Base-by-base conservation (phyloP, 2,888 invertebrate species). In the Rotaria magnacalcarata region DNA sequence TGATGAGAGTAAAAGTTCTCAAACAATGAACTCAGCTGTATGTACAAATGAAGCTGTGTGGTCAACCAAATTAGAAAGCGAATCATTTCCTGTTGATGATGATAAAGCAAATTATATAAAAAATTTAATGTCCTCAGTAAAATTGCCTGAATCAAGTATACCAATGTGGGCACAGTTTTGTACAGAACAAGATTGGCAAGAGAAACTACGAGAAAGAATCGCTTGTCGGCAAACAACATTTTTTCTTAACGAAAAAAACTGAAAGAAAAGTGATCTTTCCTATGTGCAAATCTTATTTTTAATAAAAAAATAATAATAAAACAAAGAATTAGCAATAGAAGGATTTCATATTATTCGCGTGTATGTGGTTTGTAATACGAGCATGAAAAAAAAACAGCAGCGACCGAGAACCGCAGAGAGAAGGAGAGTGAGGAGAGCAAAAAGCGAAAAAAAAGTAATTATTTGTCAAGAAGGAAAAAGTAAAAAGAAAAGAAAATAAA, bases 21-120 rank as follows among this genome's bases (percentile, higher is more conserved):
- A 80, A 47, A 80, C 10, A 80, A 16, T 80, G 3, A 43, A 80
- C 34, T 41, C 47, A 47, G 2, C 43, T 3, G 0, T 47, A 47
- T 27, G 3, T n/a, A 27, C 67, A 67, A 34, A 21, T n/a, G 47
- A 80, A 80, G 47, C 80, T 7, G 24, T 80, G 14, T 80, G 80
- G 80, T n/a, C 47, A 47, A n/a, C 24, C 0, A 80, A 80, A 47
- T 11, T 80, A 24, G 47, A 80, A 80, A 47, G 47, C 47, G 80
- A 80, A 80, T 1, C 43, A 24, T 80, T 80, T 24, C 47, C 47
- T 24, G 47, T 80, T 47, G 80, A 80, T 80, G 80, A 80, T 47
- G 80, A 80, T 24, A 80, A 80, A 80, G 80, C n/a, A 21, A 47
- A 80, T 47, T 80, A 80, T 80, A 80, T 80, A 3, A 80, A 80